phyloP scores from a whole-genome alignment of 1,140 invertebrate genomes.

The Drosophila nannoptera region DNA sequence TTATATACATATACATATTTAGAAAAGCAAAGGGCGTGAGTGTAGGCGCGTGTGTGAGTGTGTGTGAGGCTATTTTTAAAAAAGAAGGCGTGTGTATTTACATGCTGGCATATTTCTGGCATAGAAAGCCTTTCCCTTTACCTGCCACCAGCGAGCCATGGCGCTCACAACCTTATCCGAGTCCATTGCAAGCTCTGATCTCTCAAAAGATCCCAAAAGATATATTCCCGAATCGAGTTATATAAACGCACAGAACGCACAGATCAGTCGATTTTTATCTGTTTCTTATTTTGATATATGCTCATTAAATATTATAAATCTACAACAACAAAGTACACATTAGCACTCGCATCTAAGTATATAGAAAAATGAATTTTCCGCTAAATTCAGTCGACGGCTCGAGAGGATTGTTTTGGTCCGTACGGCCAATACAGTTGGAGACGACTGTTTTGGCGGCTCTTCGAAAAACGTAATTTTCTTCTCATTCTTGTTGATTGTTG shows the following conservation, averaged over 20 bases:
- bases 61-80: constrained; percentile 13
- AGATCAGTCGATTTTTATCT: constrained; percentile 20
- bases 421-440: constrained; percentile 50
- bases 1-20: neutral
- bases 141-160: constrained; percentile 79
- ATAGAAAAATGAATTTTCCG: constrained; percentile 37
- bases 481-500: constrained; percentile 31
- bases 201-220: constrained; percentile 8
- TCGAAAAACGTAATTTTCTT: constrained; percentile 60
- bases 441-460: constrained; percentile 59
- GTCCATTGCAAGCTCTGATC: constrained; percentile 55
- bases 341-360: neutral
- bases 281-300: constrained; percentile 45
- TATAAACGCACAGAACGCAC: constrained; percentile 57
- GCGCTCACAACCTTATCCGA: constrained; percentile 77
- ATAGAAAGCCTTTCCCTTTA: constrained; percentile 38
- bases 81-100: constrained; percentile 24
- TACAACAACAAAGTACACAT: neutral
- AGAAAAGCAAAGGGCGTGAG: neutral
- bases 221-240: constrained; percentile 38
- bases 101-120: neutral
- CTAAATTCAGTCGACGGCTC: constrained; percentile 46
- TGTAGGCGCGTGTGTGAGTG: neutral
- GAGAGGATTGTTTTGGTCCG: constrained; percentile 48
- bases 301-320: constrained; percentile 34